A percentile compares a stretch with the other conserved stretches of the same genome.
phyloP scores from a whole-genome alignment of 1,140 invertebrate species.

The Drosophila hydei region DNA sequence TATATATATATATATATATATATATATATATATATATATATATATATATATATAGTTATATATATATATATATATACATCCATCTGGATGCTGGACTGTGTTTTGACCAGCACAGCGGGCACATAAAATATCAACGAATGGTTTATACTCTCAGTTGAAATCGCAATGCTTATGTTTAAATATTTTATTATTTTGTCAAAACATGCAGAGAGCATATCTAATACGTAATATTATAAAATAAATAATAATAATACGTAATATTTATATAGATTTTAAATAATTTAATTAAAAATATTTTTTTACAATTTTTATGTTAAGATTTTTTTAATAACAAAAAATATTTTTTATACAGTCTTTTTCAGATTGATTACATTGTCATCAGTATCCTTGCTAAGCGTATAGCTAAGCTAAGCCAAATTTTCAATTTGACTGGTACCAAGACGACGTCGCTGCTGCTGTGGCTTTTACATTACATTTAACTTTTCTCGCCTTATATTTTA shows the following conservation, averaged over 20 bases:
- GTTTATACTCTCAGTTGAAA: constrained; percentile 21
- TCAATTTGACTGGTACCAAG: constrained; percentile 54
- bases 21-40: constrained; percentile 40
- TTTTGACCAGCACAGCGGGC: constrained; percentile 14
- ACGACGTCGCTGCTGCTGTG: constrained; percentile 41
- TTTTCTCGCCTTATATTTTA: constrained; percentile 80
- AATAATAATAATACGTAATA: too few relatives aligned
- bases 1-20: constrained; percentile 25
- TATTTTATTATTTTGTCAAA: neutral
- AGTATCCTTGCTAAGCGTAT: constrained; percentile 23
- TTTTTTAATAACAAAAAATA: neutral
- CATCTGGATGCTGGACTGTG: neutral
- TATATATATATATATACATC: too few relatives aligned
- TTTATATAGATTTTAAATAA: too few relatives aligned
- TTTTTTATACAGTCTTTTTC: neutral
- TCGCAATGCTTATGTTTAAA: neutral
- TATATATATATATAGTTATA: constrained; percentile 22
- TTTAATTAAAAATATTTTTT: too few relatives aligned
- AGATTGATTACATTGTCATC: neutral
- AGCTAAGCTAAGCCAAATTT: constrained; percentile 52
- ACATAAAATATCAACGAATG: constrained; percentile 13
- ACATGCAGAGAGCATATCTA: too few relatives aligned
- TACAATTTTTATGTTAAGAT: too few relatives aligned
- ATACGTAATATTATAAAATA: too few relatives aligned
- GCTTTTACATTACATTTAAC: constrained; percentile 78